Percentiles rank a stretch among this genome's conserved stretches.
phyloP scores from a whole-genome alignment of 2,888 invertebrate genomes.

The Orthonevra nobilis region DNA sequence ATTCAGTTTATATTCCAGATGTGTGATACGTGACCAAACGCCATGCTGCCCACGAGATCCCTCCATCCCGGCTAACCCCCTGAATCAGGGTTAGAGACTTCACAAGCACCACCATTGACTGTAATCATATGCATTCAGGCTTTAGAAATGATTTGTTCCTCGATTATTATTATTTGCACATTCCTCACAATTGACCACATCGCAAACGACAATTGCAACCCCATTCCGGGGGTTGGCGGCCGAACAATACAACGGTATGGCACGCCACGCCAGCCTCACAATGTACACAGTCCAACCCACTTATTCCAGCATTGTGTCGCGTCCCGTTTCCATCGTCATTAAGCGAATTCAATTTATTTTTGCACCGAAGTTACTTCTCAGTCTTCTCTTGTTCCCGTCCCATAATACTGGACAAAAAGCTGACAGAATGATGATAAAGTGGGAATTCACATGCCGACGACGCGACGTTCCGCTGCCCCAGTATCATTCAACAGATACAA shows the following conservation, averaged over 20 bases:
- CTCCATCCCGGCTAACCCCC: conserved; percentile 26
- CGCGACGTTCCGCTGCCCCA: conserved; percentile 4
- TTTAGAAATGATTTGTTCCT: conserved; percentile 50
- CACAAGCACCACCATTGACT: conserved; percentile 4
- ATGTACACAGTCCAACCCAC: neutral
- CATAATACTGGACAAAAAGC: no score
- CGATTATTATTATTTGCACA: conserved; percentile 69
- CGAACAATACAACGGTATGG: no score
- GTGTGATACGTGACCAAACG: conserved; percentile 69
- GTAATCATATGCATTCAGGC: conserved; percentile 61
- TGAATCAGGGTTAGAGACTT: neutral
- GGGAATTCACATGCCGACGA: conserved; percentile 13
- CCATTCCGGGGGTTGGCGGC: conserved; percentile 52
- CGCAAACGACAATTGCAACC: conserved; percentile 63
- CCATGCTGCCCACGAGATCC: conserved; percentile 49
- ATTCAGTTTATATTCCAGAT: conserved; percentile 27
- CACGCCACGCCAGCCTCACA: no score
- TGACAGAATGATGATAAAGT: conserved; percentile 39
- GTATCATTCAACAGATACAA: conserved; percentile 45
- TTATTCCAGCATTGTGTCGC: conserved; percentile 10
- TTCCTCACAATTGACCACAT: conserved; percentile 65
- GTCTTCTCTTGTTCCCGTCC: no score
- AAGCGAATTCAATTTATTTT: conserved; percentile 61
- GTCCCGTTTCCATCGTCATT: conserved; percentile 40
- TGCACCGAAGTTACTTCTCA: conserved; percentile 6